A percentile compares a stretch with the other conserved stretches of the same genome.
Evolutionary conservation across 2,797 vertebrate species (phyloP).

Genomic region (Mycteria americana): DNA sequence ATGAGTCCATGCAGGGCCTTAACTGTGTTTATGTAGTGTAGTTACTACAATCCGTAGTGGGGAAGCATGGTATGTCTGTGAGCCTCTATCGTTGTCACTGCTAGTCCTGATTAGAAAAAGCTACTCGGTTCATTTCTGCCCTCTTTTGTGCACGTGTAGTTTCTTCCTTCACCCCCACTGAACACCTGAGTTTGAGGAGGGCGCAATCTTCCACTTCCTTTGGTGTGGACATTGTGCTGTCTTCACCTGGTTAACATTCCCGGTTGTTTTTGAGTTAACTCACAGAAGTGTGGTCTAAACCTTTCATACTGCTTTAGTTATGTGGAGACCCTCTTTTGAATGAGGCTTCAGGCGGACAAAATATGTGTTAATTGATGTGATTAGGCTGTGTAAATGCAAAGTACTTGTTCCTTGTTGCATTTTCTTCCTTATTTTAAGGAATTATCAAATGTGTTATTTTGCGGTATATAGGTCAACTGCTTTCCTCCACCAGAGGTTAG

Average conservation of each 20-base stretch:
- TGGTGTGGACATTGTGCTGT: neutral
- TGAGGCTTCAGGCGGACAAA: neutral
- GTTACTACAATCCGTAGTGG: rapidly evolving
- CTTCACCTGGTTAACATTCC: neutral
- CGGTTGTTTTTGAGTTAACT: neutral
- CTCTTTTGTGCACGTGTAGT: neutral
- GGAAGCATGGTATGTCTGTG: neutral
- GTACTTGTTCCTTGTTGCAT: neutral
- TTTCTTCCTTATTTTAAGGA: neutral
- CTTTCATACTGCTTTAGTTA: neutral
- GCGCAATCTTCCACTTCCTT: rapidly evolving
- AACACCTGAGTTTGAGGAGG: neutral
- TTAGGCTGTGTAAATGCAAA: neutral
- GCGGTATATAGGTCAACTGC: neutral
- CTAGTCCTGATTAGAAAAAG: neutral
- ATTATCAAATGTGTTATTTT: neutral
- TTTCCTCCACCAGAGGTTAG: neutral
- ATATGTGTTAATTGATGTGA: neutral
- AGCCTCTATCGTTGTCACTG: neutral
- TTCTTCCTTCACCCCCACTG: neutral
- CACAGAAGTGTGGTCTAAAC: neutral
- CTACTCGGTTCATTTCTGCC: neutral
- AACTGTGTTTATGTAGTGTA: neutral
- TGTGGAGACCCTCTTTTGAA: neutral
- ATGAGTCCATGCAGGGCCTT: neutral